Evolutionary conservation across 2,888 invertebrate genomes (phyloP).

Genomic region (Philereme transversata): DNA sequence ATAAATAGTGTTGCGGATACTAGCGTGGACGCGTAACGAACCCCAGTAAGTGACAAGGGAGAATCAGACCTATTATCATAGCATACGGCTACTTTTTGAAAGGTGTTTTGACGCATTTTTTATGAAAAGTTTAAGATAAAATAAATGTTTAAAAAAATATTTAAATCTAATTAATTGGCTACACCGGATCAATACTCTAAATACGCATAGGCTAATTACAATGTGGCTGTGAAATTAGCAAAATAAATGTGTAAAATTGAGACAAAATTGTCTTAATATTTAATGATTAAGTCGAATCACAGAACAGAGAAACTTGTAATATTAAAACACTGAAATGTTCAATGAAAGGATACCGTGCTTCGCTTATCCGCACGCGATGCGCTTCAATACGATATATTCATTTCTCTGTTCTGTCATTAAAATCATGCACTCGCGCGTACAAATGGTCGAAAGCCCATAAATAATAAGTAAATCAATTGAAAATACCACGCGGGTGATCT

Average conservation of each 20-base stretch:
- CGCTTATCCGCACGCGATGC: conserved; percentile 10
- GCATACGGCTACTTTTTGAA: conserved; percentile 82
- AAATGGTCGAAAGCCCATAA: conserved; percentile 74
- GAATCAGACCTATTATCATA: conserved; percentile 75
- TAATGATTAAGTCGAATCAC: conserved; percentile 64
- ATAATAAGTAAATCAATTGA: conserved; percentile 79
- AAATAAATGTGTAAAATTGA: conserved; percentile 57
- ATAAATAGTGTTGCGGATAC: conserved; percentile 58
- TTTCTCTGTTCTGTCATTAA: conserved; percentile 62
- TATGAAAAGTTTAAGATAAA: conserved; percentile 60
- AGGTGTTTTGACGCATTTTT: conserved; percentile 82
- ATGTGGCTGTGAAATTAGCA: conserved; percentile 84
- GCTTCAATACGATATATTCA: conserved; percentile 11
- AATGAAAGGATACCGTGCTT: conserved; percentile 11
- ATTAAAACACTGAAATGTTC: conserved; percentile 4
- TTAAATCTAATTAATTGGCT: conserved; percentile 77
- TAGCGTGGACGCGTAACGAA: conserved; percentile 56
- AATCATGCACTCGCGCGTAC: conserved; percentile 72
- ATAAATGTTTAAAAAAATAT: conserved; percentile 51
- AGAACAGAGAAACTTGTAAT: conserved; percentile 53
- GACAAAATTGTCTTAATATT: conserved; percentile 39
- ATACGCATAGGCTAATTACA: conserved; percentile 84
- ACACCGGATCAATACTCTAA: conserved; percentile 82
- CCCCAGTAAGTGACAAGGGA: conserved; percentile 75
- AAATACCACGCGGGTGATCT: conserved; percentile 63